Base-by-base conservation (phyloP, 2,797 vertebrate genomes). In the Valencia hispanica region DNA sequence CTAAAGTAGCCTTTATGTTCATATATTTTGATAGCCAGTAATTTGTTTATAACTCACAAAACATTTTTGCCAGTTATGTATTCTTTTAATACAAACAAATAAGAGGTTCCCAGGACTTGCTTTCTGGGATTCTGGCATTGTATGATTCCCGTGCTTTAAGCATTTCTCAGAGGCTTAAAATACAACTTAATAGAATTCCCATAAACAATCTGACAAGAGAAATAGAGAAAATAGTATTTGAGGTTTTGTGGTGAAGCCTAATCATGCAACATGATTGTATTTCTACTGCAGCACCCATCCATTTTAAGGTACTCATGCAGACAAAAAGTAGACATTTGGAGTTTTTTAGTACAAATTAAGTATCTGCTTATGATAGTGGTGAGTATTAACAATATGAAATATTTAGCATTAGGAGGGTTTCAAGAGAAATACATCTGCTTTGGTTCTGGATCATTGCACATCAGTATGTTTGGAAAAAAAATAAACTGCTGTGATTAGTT, bases 101-200 rank as follows among this genome's bases (percentile, higher is more conserved):
- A 50, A 73, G 72, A 27, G 77, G 82, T 92, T 93, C 92, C 89
- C 90, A 92, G 86, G 89, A 78, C 84, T 86, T 72, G 22, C 32
- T 88, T 74, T 82, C 74, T 83, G 81, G 87, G 89, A 87, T 78
- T 81, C 41, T 72, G 53, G 59, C 82, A 76, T 88, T 84, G 83
- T 86, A 55, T 85, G 82, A 92, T 92, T 92, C 91, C 88, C 91
- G 88, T 74, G 92, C 91, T 88, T 88, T 59, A 80, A 51, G 69
- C 72, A 81, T 78, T 78, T 81, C 73, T 76, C 78, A 12, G 50
- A 73, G 77, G 85, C 86, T 87, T 91, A 91, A 93, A 93, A 93
- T 93, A 93, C 53, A 78, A 75, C 78, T 27, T 72, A 63, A 78
- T 55, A 6, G 47, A 81, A 88, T 94, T 94, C 90, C 89, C 93